Conservation (phyloP, 1,140 invertebrate species). For the Liolophura sinensis region DNA sequence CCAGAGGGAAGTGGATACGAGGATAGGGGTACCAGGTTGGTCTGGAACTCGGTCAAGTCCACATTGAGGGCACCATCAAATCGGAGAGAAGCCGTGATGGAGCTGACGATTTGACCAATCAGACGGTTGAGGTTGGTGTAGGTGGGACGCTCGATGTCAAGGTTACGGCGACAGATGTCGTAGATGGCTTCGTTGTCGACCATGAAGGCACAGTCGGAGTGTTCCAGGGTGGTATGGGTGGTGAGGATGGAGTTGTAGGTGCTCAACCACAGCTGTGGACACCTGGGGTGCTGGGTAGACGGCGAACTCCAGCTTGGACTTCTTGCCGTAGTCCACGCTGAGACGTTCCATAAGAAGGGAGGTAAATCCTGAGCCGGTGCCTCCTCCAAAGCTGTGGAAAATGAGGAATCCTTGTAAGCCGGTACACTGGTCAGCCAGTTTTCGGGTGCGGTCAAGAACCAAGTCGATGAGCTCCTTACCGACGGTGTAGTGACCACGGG, state of each 20-base stretch:
- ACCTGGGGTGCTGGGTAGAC: slow-evolving; percentile 76
- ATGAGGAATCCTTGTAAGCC: slow-evolving; percentile 74
- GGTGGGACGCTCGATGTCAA: slow-evolving; percentile 74
- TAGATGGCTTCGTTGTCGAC: slow-evolving; percentile 85
- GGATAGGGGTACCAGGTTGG: slow-evolving; percentile 48
- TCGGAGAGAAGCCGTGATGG: slow-evolving; percentile 66
- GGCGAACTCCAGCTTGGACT: slow-evolving; percentile 37
- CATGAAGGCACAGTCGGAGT: slow-evolving; percentile 58
- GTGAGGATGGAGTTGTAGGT: slow-evolving; percentile 58
- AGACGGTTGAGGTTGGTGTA: slow-evolving; percentile 75
- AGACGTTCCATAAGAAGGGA: slow-evolving; percentile 83
- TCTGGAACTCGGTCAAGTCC: slow-evolving; percentile 83
- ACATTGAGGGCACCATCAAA: slow-evolving; percentile 83
- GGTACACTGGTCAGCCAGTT: slow-evolving; percentile 69
- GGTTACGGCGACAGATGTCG: slow-evolving; percentile 79
- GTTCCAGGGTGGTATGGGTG: slow-evolving; percentile 58
- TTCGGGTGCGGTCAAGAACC: slow-evolving; percentile 54
- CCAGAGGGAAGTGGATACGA: slow-evolving; percentile 37
- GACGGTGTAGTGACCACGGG: slow-evolving; percentile 49
- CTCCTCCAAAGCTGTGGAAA: slow-evolving; percentile 69
- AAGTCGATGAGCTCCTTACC: slow-evolving; percentile 51
- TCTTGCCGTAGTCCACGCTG: slow-evolving; percentile 62
- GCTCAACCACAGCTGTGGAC: slow-evolving; percentile 58
- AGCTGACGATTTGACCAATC: slow-evolving; percentile 70
- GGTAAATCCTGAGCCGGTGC: slow-evolving; percentile 83